Base-by-base conservation (phyloP, 2,797 vertebrate genomes). In the Aplochiton taeniatus region DNA sequence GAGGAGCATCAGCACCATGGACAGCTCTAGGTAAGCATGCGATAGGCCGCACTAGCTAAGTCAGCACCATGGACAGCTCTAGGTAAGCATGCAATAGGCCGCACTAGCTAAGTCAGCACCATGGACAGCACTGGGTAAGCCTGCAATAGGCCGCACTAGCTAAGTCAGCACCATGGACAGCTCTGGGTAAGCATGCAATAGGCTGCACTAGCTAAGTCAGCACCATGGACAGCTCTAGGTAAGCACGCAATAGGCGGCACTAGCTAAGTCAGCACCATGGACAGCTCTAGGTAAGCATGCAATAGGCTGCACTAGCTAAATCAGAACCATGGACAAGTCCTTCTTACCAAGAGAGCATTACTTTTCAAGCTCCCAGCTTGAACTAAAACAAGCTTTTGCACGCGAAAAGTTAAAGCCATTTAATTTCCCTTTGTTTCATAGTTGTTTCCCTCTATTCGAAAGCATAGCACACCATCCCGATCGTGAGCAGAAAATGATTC, bases 1-100 rank as follows among this genome's bases (percentile, higher is more conserved):
- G 31, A 31, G 6, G 3, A 31, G 31, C 31, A 31, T 51, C 59
- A 72, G 65, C 0, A 50, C 50, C 65, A 54, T 17, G 45, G 65
- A 58, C 14, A 59, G 48, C 17, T 41, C 55, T 58, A 69, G 74
- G 68, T 68, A 72, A 44, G 16, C 42, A 8, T 41, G 1, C 16
- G 42, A 50, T 13, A 74, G 78, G 86, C 79, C 84, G 81, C 76
- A 17, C 73, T 48, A 4, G 76, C 77, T 68, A 74, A 68, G 66
- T 87, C 84, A 87, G 83, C 81, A 84, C 84, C 76, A 58, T 0
- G 73, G 83, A 83, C 74, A 82, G 50, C 50, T 51, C 17, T 51
- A 51, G n/a, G n/a, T 51, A 51, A 51, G 14, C n/a, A 16, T 8
- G 14, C 50, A 14, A 14, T n/a, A 14, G n/a, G n/a, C 50, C n/a